phyloP scores from a whole-genome alignment of 2,797 vertebrate genomes.

The Phoebastria nigripes region DNA sequence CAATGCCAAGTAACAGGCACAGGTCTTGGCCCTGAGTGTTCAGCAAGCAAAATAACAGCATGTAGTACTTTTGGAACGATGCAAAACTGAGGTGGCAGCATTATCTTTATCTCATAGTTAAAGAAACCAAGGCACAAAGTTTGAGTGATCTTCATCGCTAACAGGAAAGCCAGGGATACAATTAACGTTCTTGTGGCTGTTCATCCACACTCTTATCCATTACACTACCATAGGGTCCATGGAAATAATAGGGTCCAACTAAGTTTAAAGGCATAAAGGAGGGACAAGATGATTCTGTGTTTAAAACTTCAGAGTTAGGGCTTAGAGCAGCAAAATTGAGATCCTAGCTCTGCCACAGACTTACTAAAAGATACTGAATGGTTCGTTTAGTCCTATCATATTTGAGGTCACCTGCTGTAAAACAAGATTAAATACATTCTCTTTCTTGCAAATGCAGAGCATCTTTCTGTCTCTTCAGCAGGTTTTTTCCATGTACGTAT shows the following conservation, averaged over 20 bases:
- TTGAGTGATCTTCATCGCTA: background rate
- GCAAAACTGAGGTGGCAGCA: background rate
- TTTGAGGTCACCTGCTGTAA: background rate
- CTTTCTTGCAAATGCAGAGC: background rate
- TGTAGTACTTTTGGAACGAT: background rate
- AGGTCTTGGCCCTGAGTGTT: background rate
- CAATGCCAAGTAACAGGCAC: background rate
- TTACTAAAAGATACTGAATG: background rate
- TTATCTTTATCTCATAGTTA: background rate
- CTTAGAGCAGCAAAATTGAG: background rate
- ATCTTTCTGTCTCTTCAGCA: background rate
- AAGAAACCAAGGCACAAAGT: background rate
- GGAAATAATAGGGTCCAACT: background rate
- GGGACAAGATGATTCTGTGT: background rate
- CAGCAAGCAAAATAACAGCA: background rate
- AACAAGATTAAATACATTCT: background rate
- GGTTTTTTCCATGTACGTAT: background rate
- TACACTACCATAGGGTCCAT: too few relatives aligned
- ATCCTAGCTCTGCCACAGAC: background rate
- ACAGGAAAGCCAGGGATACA: background rate
- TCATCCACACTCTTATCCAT: background rate
- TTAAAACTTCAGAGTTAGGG: background rate
- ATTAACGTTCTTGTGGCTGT: background rate
- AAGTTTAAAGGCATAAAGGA: background rate
- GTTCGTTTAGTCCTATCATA: background rate